Evolutionary conservation across 2,797 vertebrate genomes (phyloP).

Genomic region (Buceros bicornis): DNA sequence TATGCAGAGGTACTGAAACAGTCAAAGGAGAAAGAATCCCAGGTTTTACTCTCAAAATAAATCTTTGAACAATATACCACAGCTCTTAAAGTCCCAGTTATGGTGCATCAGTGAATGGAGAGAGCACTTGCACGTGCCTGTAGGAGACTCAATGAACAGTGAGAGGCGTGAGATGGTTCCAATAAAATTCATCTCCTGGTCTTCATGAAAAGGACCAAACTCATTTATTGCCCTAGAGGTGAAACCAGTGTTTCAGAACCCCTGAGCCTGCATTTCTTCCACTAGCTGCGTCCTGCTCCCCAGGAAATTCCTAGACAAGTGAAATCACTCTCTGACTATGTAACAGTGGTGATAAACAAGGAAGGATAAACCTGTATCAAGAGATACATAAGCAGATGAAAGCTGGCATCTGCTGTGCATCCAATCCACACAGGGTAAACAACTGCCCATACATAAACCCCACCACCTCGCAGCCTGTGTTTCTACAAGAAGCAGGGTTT

Average conservation of each 20-base stretch:
- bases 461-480: not conserved
- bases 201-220: not conserved
- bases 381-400: not conserved
- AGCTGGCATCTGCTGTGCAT: not conserved
- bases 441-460: not conserved
- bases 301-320: not conserved
- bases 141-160: not conserved
- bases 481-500: not conserved
- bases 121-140: not conserved
- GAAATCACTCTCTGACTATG: not conserved
- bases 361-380: not conserved
- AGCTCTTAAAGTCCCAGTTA: not conserved
- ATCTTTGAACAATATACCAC: not conserved
- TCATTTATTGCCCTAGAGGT: not conserved
- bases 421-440: not conserved
- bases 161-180: not conserved
- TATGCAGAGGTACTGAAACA: not conserved
- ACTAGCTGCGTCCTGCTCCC: not conserved
- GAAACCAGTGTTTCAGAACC: not conserved
- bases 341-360: not conserved
- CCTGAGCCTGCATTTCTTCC: not conserved
- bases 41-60: not conserved
- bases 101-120: fast-evolving
- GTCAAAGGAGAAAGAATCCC: not conserved
- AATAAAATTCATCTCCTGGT: not conserved